A percentile compares a stretch with the other conserved stretches of the same genome.
These are phyloP conservation scores for Porphyrio hochstetteri DNA, from an alignment of 2,113 vertebrate genomes.

Conservation along the genomic window DNA sequence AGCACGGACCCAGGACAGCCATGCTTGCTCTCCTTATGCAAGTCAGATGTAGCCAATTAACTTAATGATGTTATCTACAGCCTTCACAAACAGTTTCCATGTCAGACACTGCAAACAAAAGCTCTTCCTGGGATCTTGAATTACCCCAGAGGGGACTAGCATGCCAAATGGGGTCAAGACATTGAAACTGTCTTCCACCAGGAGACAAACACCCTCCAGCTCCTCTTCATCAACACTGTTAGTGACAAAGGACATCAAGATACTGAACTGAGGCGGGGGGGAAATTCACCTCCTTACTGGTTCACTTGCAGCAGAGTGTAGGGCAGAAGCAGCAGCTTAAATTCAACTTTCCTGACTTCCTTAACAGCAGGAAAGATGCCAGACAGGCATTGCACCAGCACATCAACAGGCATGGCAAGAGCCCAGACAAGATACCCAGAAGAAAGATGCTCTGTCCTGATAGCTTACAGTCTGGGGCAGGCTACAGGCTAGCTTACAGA, in stretches of 20 bases:
- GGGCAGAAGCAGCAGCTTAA: neutral
- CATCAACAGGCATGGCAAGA: neutral
- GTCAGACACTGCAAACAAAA: conserved; percentile 61
- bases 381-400: neutral
- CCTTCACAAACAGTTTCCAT: conserved; percentile 62
- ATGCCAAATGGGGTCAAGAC: neutral
- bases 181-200: neutral
- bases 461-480: neutral
- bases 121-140: conserved; percentile 56
- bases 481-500: neutral
- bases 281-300: neutral
- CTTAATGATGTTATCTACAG: conserved; percentile 53
- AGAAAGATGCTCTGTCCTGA: neutral
- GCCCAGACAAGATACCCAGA: neutral
- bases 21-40: conserved; percentile 53
- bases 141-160: conserved; percentile 16
- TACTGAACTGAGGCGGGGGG: neutral
- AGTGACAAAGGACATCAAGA: neutral
- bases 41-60: conserved; percentile 63
- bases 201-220: neutral
- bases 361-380: neutral
- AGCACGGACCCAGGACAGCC: neutral
- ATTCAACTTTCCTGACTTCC: neutral
- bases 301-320: neutral
- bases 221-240: neutral